Evolutionary conservation across 2,888 invertebrate genomes (phyloP).

Genomic region (Sepiola atlantica): DNA sequence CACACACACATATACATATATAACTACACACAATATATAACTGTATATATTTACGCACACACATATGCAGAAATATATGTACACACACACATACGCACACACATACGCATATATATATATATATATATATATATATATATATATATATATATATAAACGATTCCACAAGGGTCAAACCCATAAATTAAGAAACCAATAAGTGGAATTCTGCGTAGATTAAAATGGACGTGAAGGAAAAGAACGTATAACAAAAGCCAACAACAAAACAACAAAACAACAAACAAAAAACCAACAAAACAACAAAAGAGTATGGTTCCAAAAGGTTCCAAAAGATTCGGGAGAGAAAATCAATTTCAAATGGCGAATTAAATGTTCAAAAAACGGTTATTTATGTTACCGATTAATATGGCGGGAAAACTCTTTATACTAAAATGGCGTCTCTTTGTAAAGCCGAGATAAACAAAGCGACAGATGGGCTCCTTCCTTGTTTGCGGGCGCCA

Average conservation of each 20-base stretch:
- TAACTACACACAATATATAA: too few species aligned
- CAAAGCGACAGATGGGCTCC: neutral
- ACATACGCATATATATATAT: neutral
- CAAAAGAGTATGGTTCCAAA: neutral
- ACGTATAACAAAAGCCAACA: neutral
- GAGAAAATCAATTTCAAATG: neutral
- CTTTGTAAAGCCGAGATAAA: neutral
- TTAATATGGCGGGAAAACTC: neutral
- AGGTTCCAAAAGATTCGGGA: neutral
- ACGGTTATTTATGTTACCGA: neutral
- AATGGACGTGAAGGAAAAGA: neutral
- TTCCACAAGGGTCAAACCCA: neutral
- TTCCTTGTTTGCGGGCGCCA: neutral
- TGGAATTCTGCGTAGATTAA: neutral
- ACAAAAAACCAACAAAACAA: too few species aligned
- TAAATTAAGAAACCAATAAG: neutral
- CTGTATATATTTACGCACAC: neutral
- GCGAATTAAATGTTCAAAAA: slow-evolving; percentile 20
- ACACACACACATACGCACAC: neutral
- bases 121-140: slow-evolving; percentile 13
- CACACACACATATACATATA: neutral
- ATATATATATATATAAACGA: neutral
- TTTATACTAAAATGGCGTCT: neutral
- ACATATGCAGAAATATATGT: neutral
- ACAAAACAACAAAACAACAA: neutral